phyloP scores from a whole-genome alignment of 1,140 invertebrate species.

The Pantala flavescens region DNA sequence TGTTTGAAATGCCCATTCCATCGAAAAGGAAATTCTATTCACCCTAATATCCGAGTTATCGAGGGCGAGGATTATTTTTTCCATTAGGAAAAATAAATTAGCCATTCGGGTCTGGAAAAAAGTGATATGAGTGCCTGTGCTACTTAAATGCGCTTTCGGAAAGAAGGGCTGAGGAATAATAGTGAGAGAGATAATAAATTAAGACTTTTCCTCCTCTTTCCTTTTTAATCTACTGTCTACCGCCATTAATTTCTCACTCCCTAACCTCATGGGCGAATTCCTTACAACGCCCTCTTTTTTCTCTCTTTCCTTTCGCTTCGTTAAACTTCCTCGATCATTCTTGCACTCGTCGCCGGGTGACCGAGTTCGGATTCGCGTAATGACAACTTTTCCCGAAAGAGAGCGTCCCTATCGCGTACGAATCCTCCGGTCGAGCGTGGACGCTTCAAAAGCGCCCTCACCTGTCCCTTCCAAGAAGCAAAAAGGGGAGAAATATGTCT shows the following conservation, averaged over 20 bases:
- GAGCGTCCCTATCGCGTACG: no score
- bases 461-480: no score
- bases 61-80: background rate
- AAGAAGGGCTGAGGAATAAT: background rate
- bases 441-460: no score
- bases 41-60: background rate
- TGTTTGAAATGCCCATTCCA: background rate
- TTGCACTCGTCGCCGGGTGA: no score
- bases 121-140: background rate
- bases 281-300: background rate
- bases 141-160: background rate
- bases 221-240: constrained; percentile 1
- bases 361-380: no score
- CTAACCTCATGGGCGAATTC: background rate
- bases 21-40: background rate
- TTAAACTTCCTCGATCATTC: no score
- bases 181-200: background rate
- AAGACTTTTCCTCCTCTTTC: background rate
- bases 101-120: background rate
- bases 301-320: background rate
- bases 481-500: no score
- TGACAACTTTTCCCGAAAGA: no score
- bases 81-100: background rate
- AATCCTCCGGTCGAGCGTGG: no score
- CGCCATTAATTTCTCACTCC: background rate